A percentile compares a stretch with the other conserved stretches of the same genome.
phyloP scores from a whole-genome alignment of 2,113 vertebrate species.

The Galbula dea region DNA sequence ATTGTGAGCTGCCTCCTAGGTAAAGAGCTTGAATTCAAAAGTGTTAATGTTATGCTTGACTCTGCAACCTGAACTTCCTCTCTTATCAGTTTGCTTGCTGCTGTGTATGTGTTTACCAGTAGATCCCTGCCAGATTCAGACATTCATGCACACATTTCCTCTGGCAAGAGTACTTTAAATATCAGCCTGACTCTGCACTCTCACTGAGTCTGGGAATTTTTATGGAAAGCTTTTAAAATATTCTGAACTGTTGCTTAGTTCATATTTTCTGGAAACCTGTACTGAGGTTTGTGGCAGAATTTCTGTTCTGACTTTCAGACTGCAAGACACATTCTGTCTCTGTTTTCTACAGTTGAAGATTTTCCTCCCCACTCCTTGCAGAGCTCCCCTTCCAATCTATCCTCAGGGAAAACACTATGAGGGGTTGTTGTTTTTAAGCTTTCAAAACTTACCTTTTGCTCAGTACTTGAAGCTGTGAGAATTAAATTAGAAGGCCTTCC shows the following conservation, averaged over 20 bases:
- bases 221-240: background rate
- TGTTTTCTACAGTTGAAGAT: background rate
- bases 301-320: background rate
- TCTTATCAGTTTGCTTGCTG: background rate
- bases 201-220: background rate
- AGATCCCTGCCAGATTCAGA: background rate
- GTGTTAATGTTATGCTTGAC: background rate
- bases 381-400: background rate
- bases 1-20: background rate
- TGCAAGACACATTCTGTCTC: background rate
- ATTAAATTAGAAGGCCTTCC: background rate
- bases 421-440: background rate
- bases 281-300: background rate
- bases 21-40: background rate
- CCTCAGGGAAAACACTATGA: background rate
- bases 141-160: background rate
- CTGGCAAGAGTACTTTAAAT: background rate
- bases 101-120: background rate
- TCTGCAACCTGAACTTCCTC: background rate
- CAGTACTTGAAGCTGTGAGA: background rate
- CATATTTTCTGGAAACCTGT: background rate
- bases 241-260: background rate
- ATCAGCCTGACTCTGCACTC: background rate
- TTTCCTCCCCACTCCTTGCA: background rate
- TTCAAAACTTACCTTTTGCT: conserved; percentile 11